phyloP scores from a whole-genome alignment of 2,888 invertebrate species.

The Drosophila anomalata region DNA sequence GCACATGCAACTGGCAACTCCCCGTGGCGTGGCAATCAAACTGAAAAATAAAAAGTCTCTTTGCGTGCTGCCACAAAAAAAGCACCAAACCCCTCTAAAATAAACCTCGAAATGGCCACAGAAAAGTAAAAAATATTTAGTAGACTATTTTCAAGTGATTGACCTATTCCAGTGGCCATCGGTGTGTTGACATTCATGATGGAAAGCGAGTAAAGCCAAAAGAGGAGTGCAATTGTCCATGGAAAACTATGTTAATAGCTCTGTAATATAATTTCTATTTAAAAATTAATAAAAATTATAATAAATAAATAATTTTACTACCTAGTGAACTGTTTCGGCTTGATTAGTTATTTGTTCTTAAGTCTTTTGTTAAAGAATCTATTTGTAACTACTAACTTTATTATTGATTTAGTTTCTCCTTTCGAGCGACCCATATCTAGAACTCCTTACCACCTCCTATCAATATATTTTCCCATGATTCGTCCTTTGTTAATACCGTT shows the following conservation, averaged over 20 bases:
- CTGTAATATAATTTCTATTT: no score
- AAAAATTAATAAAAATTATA: not conserved
- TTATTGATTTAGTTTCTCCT: no score
- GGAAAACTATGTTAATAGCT: no score
- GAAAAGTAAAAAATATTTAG: no score
- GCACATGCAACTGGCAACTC: slow-evolving; percentile 18
- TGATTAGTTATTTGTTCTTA: no score
- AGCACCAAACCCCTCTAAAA: slow-evolving; percentile 5
- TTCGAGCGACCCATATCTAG: no score
- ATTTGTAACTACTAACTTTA: not conserved
- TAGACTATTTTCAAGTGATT: slow-evolving; percentile 38
- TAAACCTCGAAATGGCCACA: not conserved
- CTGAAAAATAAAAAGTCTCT: slow-evolving; percentile 40
- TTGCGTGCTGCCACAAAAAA: slow-evolving; percentile 35
- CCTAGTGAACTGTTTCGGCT: not conserved
- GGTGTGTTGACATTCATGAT: slow-evolving; percentile 1
- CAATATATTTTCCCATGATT: no score
- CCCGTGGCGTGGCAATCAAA: slow-evolving; percentile 44
- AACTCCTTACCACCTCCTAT: not conserved
- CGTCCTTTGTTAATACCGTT: no score
- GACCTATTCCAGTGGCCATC: slow-evolving; percentile 48
- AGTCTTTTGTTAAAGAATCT: not conserved
- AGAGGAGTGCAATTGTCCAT: no score
- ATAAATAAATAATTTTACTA: not conserved
- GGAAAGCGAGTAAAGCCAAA: not conserved